These are phyloP conservation scores for Gnathonemus longibarbis DNA, from an alignment of 2,113 vertebrate species.

Conservation along the genomic window DNA sequence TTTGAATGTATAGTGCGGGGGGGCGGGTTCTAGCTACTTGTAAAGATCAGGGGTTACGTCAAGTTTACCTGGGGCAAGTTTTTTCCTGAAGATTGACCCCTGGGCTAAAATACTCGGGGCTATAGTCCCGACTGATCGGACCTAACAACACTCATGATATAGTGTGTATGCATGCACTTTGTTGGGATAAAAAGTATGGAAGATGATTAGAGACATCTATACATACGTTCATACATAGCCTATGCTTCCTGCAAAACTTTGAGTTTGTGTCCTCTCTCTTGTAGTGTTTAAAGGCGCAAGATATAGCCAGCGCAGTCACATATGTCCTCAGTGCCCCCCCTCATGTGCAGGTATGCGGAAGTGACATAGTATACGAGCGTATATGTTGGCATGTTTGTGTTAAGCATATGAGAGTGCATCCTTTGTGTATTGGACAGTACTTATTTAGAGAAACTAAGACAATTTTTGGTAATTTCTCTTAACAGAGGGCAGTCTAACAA, in stretches of 20 bases:
- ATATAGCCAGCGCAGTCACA: conserved; percentile 67
- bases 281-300: conserved; percentile 72
- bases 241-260: neutral
- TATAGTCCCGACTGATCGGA: too few relatives aligned
- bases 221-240: neutral
- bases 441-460: neutral
- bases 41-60: too few relatives aligned
- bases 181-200: neutral
- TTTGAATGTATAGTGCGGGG: neutral
- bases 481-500: neutral
- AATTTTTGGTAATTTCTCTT: neutral
- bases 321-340: conserved; percentile 68
- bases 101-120: too few relatives aligned
- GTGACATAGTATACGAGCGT: neutral
- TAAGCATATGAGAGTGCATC: too few relatives aligned
- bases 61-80: too few relatives aligned
- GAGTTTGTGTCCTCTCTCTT: neutral
- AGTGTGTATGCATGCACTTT: neutral
- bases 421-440: neutral
- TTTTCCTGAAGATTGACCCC: too few relatives aligned
- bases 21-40: too few relatives aligned
- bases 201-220: neutral
- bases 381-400: neutral
- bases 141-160: too few relatives aligned
- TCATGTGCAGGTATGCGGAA: conserved; percentile 66